These are phyloP conservation scores for Acanthopagrus latus DNA, from an alignment of 2,797 vertebrate genomes.

Conservation along the genomic window DNA sequence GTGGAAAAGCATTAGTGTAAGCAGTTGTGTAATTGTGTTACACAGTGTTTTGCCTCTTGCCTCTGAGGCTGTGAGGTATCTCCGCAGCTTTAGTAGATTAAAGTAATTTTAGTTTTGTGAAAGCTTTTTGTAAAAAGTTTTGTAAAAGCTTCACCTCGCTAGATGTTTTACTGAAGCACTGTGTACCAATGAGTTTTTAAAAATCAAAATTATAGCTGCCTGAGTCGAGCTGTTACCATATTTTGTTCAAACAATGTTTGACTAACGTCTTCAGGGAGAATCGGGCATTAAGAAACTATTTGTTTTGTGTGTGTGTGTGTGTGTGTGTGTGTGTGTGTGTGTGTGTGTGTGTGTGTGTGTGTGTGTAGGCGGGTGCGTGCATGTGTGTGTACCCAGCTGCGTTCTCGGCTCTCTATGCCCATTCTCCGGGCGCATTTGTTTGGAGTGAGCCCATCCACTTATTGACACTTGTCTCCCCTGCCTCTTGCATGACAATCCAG, in stretches of 20 bases:
- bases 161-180: not conserved
- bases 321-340: conserved; percentile 31
- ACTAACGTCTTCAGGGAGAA: conserved; percentile 44
- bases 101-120: not conserved
- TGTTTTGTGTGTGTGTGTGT: conserved; percentile 29
- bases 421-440: conserved; percentile 80
- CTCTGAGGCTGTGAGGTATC: not conserved
- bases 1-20: not conserved
- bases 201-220: conserved; percentile 18
- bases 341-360: conserved; percentile 47
- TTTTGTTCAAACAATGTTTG: conserved; percentile 39
- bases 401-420: conserved; percentile 70
- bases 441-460: conserved; percentile 83
- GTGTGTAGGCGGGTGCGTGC: conserved; percentile 40
- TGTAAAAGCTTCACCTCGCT: not conserved
- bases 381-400: conserved; percentile 83
- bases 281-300: conserved; percentile 30
- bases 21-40: not conserved
- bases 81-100: not conserved
- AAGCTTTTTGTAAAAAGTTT: too few species aligned
- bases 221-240: not conserved
- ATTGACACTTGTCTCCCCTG: conserved; percentile 84
- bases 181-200: conserved; percentile 14
- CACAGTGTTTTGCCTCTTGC: not conserved
- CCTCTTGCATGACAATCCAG: conserved; percentile 84